Conservation (phyloP, 1,140 invertebrate genomes). For the Eumaeus atala region DNA sequence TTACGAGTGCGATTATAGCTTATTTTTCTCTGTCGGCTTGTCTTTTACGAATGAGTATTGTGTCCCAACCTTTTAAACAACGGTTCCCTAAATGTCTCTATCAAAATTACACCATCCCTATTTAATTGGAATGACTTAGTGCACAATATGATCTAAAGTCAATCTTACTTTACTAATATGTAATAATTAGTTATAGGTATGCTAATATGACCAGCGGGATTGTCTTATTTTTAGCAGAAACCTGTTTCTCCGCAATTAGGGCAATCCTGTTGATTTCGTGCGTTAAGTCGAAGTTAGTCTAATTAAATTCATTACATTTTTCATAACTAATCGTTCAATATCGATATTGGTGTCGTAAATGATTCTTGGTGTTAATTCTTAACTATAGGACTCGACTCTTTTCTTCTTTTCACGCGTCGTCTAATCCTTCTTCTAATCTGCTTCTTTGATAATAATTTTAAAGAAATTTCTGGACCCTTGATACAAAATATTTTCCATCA, state of each 20-base stretch:
- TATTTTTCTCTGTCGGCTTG: slow-evolving; percentile 47
- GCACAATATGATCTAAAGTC: slow-evolving; percentile 47
- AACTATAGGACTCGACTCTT: slow-evolving; percentile 12
- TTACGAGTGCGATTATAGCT: background rate
- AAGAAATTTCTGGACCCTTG: no score
- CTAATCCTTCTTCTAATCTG: no score
- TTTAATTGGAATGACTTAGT: slow-evolving; percentile 25
- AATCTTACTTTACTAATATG: slow-evolving; percentile 55
- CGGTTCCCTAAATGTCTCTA: slow-evolving; percentile 15
- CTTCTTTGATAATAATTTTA: no score
- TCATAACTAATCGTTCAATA: slow-evolving; percentile 39
- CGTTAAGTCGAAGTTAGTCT: slow-evolving; percentile 36
- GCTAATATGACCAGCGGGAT: slow-evolving; percentile 43
- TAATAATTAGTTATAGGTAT: slow-evolving; percentile 44
- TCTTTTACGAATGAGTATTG: slow-evolving; percentile 36
- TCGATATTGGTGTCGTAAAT: slow-evolving; percentile 43
- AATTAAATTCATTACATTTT: slow-evolving; percentile 33
- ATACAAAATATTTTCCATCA: background rate
- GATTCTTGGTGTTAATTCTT: slow-evolving; percentile 31
- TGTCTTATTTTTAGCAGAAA: slow-evolving; percentile 14
- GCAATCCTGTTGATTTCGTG: slow-evolving; percentile 43
- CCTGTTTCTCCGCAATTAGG: background rate
- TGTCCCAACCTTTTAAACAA: slow-evolving; percentile 34
- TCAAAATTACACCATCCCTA: slow-evolving; percentile 14
- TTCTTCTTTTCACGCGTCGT: background rate